Evolutionary conservation across 1,140 invertebrate genomes (phyloP), one percentile per base, ranked within the genome.

Genomic region (Linepithema humile): DNA sequence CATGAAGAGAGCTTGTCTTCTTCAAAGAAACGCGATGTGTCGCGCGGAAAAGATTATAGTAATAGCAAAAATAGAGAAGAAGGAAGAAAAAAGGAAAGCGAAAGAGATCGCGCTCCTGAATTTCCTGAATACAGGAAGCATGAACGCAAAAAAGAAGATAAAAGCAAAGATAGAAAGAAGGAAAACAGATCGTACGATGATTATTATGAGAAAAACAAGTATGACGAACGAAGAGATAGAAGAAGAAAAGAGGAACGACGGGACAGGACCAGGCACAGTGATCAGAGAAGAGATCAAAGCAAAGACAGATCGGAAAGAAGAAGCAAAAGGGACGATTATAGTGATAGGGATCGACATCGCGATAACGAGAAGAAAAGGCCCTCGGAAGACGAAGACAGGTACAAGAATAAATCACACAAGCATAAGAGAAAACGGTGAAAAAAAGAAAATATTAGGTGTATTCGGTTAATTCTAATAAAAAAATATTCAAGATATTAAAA

Each of bases 241-340:
- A 82, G 77, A 23, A 73, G 59, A 29, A 78, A 65, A 20, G 74
- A 77, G 15, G 65, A 70, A 43, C 88, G 86, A 43, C 78, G 82
- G 12, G 82, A 88, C 83, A 55, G 91, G 91, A 55, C 91, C 85
- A 9, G 90, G 89, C 69, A 91, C 87, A 70, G 67, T 32, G 48
- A 88, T 85, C 35, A 88, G 85, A 85, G 89, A 59, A 69, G 84
- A 83, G 55, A 17, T 50, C 32, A 67, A 1, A 78, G 60, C 23
- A 60, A 65, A 4, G 74, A 77, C 0, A 65, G 15, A 12, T 65
- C 40, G 29, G 74, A 77, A 12, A 77, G 32, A 10, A 45, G 50
- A 70, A 60, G n/a, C 12, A 75, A 69, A 15, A 85, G 50, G 45
- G 62, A 74, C n/a, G 80, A 84, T 7, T 35, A 78, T 20, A 73